Percentiles rank a stretch among this genome's conserved stretches.
Conservation (phyloP, 2,797 vertebrate genomes). For the Propithecus deckenii region DNA sequence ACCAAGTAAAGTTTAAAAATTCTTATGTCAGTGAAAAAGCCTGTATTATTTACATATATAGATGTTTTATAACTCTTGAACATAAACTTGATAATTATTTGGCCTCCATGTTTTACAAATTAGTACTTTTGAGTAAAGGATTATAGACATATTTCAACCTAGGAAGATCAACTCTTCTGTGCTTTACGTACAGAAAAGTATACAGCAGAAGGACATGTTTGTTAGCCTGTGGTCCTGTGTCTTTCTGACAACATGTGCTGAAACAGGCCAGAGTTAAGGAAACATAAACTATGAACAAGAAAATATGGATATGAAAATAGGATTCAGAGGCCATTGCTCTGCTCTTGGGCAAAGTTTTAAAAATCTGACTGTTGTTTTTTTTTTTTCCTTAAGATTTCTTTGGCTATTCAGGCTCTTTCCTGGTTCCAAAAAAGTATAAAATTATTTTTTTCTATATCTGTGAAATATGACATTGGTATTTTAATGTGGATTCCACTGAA, state of each 20-base stretch:
- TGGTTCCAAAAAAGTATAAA: too few relatives aligned
- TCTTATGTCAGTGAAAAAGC: not conserved
- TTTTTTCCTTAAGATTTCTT: too few relatives aligned
- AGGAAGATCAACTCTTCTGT: not conserved
- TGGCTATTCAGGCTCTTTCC: too few relatives aligned
- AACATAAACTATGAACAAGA: not conserved
- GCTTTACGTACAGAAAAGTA: not conserved
- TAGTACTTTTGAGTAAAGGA: not conserved
- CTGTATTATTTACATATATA: not conserved
- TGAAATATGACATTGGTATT: too few relatives aligned
- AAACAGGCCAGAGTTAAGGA: not conserved
- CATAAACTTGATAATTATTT: conserved; percentile 28
- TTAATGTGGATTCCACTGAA: too few relatives aligned
- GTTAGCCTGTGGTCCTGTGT: not conserved
- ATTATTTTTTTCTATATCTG: too few relatives aligned
- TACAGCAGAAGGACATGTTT: not conserved
- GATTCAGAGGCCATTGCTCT: not conserved
- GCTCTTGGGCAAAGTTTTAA: conserved; percentile 12
- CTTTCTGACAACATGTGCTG: not conserved
- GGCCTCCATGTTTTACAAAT: not conserved
- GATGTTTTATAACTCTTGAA: conserved; percentile 14
- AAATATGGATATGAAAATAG: conserved; percentile 14
- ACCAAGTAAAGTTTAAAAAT: not conserved
- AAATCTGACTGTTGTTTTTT: not conserved
- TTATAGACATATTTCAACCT: conserved; percentile 22